Evolutionary conservation across 2,113 vertebrate genomes (phyloP).

Genomic region (Orthonyx spaldingii): DNA sequence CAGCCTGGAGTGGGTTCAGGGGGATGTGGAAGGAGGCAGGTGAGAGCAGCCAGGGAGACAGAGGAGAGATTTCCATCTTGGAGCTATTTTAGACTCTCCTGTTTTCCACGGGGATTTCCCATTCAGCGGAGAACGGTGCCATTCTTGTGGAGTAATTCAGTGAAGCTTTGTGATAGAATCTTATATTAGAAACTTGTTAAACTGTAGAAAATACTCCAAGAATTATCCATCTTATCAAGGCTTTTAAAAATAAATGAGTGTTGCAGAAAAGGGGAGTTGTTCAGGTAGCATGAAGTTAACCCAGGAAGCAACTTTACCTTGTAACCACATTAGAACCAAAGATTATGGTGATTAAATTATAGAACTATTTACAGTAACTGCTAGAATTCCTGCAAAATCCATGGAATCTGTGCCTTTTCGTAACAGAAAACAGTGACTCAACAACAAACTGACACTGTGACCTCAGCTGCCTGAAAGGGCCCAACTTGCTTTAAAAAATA

Average conservation of each 20-base stretch:
- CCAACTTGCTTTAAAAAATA: background rate
- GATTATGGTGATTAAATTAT: background rate
- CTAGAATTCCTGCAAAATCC: background rate
- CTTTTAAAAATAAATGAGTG: background rate
- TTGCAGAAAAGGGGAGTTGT: background rate
- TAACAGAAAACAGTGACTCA: background rate
- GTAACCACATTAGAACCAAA: background rate
- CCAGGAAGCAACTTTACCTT: background rate
- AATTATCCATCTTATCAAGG: background rate
- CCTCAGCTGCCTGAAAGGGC: background rate
- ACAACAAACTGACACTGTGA: background rate
- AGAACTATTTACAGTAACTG: background rate
- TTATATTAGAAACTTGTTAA: background rate
- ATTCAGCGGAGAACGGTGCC: background rate
- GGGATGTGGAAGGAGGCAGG: background rate
- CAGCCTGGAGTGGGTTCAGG: background rate
- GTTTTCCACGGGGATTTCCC: background rate
- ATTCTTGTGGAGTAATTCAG: background rate
- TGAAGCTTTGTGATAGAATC: background rate
- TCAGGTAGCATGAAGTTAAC: background rate
- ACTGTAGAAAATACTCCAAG: background rate
- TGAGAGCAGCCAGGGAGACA: background rate
- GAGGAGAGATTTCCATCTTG: background rate
- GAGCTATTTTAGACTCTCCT: background rate
- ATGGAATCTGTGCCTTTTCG: background rate